Conservation (phyloP, 2,888 invertebrate species). For the Loripinus fragilis region DNA sequence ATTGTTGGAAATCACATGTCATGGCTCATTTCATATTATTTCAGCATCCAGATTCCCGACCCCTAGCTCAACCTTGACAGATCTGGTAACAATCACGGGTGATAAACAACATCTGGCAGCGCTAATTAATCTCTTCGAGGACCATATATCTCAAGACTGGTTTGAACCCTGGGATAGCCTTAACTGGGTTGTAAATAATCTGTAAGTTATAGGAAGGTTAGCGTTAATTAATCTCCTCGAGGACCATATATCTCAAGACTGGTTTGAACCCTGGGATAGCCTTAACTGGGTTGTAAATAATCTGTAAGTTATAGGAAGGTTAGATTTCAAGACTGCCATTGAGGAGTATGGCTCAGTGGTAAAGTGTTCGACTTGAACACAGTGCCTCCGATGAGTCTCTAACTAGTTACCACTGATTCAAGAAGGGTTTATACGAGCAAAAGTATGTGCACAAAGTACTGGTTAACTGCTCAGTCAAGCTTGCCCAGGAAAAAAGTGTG, state of each 20-base stretch:
- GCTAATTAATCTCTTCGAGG: constrained; percentile 87
- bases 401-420: too few species aligned
- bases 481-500: too few species aligned
- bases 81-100: constrained; percentile 88
- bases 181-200: constrained; percentile 85
- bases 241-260: constrained; percentile 86
- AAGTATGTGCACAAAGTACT: too few species aligned
- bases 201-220: constrained; percentile 81
- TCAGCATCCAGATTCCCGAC: constrained; percentile 68
- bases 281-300: constrained; percentile 86
- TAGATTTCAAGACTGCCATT: too few species aligned
- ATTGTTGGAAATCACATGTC: too few species aligned
- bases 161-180: constrained; percentile 88
- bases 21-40: constrained; percentile 13
- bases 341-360: too few species aligned
- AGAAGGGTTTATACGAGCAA: too few species aligned
- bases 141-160: constrained; percentile 86
- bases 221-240: constrained; percentile 87
- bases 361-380: too few species aligned
- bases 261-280: constrained; percentile 88
- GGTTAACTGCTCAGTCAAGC: too few species aligned
- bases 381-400: too few species aligned
- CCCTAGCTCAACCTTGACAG: constrained; percentile 81
- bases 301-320: too few species aligned
- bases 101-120: constrained; percentile 86